phyloP scores from a whole-genome alignment of 1,140 invertebrate genomes.

The Eriosoma lanigerum region DNA sequence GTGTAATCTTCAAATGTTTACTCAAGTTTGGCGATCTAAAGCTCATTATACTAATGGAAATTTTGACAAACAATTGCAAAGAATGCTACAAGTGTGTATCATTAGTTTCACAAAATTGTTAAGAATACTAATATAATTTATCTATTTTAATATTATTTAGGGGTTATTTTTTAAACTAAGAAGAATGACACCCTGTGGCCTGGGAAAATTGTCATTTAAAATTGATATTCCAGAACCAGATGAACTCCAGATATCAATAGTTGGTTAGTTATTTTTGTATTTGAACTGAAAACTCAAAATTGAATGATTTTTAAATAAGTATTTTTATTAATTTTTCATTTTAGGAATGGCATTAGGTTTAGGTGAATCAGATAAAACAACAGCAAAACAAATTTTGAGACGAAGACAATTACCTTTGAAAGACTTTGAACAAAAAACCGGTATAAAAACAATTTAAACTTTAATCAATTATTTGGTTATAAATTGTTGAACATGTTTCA shows the following conservation, averaged over 20 bases:
- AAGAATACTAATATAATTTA: background rate
- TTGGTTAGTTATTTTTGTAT: slow-evolving; percentile 59
- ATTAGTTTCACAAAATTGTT: background rate
- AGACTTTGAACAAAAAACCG: slow-evolving; percentile 47
- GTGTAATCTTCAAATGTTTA: slow-evolving; percentile 84
- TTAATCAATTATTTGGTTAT: too few relatives aligned
- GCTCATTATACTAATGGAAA: slow-evolving; percentile 49
- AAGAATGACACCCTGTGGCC: slow-evolving; percentile 77
- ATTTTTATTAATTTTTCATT: slow-evolving; percentile 53
- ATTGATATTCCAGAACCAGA: slow-evolving; percentile 83
- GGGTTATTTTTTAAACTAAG: slow-evolving; percentile 84
- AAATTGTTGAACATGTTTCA: too few relatives aligned
- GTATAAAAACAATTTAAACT: slow-evolving; percentile 6
- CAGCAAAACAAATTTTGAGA: slow-evolving; percentile 48
- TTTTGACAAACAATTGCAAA: slow-evolving; percentile 67
- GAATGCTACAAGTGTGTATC: slow-evolving; percentile 64
- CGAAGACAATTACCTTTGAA: slow-evolving; percentile 46
- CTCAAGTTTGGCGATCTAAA: slow-evolving; percentile 73
- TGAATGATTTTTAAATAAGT: background rate
- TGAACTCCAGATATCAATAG: slow-evolving; percentile 82
- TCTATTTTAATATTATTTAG: slow-evolving; percentile 61
- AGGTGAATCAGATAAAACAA: slow-evolving; percentile 62
- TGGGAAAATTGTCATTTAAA: slow-evolving; percentile 76
- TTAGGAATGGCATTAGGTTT: slow-evolving; percentile 72
- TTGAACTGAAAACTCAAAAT: too few relatives aligned